phyloP scores from a whole-genome alignment of 2,797 vertebrate genomes.

The Lepidocolaptes lacrymiger region DNA sequence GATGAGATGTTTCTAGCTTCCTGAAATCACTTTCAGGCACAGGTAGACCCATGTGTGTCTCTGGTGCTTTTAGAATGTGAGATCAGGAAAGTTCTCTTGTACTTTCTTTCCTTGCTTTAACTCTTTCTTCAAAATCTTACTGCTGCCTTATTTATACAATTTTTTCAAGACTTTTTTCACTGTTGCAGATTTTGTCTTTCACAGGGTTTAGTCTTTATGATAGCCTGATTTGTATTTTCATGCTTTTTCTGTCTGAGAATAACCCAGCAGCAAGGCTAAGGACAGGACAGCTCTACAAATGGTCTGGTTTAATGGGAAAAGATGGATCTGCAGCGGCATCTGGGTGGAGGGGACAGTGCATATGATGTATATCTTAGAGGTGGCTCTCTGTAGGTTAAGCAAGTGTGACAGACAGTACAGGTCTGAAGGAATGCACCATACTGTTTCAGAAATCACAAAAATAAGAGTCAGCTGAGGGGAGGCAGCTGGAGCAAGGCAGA shows the following conservation, averaged over 20 bases:
- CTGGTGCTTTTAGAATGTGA: background rate
- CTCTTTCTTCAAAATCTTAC: background rate
- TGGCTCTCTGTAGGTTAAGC: background rate
- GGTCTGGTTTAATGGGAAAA: background rate
- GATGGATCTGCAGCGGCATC: background rate
- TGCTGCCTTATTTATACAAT: background rate
- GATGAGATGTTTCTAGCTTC: background rate
- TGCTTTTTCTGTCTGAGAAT: background rate
- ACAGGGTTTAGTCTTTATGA: background rate
- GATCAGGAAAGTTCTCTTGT: background rate
- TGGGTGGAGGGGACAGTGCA: background rate
- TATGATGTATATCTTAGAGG: background rate
- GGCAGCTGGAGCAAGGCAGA: background rate
- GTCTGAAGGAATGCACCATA: background rate
- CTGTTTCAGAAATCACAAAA: background rate
- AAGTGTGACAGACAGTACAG: background rate
- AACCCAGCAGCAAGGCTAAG: background rate
- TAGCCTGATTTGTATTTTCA: background rate
- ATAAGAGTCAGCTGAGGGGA: background rate
- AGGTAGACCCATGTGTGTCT: rapidly evolving
- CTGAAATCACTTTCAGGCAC: background rate
- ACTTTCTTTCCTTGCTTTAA: background rate
- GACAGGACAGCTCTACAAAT: background rate
- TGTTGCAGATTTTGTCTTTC: background rate
- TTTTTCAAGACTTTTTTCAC: background rate